phyloP scores from a whole-genome alignment of 1,140 invertebrate species.

The Aphidius ervi region DNA sequence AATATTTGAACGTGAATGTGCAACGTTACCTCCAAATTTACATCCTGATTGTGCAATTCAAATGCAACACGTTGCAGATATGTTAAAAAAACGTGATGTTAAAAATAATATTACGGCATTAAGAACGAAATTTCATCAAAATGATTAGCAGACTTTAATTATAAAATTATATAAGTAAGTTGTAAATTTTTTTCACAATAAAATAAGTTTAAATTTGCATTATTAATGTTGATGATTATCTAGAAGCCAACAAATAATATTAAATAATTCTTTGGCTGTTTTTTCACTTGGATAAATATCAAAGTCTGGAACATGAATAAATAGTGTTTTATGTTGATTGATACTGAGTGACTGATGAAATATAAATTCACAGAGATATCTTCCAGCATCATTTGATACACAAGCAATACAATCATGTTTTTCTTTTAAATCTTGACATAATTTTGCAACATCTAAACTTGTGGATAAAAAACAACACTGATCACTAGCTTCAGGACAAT shows the following conservation, averaged over 20 bases:
- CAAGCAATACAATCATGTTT: conserved; percentile 36
- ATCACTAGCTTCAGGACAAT: conserved; percentile 44
- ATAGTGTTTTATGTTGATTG: conserved; percentile 55
- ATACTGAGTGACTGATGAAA: conserved; percentile 63
- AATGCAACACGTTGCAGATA: conserved; percentile 79
- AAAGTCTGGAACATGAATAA: conserved; percentile 64
- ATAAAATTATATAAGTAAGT: background rate
- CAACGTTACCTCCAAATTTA: conserved; percentile 70
- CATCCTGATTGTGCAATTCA: conserved; percentile 87
- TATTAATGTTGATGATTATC: conserved; percentile 18
- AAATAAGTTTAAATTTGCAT: background rate
- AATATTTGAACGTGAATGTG: conserved; percentile 87
- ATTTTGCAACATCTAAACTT: conserved; percentile 42
- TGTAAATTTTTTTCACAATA: too few species aligned
- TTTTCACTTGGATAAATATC: conserved; percentile 52
- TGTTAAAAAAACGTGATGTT: conserved; percentile 63
- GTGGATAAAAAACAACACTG: conserved; percentile 43
- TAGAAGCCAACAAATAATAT: conserved; percentile 49
- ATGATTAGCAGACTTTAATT: conserved; percentile 20
- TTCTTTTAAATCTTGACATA: conserved; percentile 47
- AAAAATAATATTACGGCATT: conserved; percentile 64
- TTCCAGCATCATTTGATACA: conserved; percentile 52
- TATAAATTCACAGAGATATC: conserved; percentile 67
- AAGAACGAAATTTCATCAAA: conserved; percentile 58
- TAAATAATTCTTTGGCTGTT: conserved; percentile 55